Percentiles rank a stretch among this genome's conserved stretches.
These are phyloP conservation scores for Sylvilagus floridanus DNA, from an alignment of 2,797 vertebrate genomes.

Conservation along the genomic window DNA sequence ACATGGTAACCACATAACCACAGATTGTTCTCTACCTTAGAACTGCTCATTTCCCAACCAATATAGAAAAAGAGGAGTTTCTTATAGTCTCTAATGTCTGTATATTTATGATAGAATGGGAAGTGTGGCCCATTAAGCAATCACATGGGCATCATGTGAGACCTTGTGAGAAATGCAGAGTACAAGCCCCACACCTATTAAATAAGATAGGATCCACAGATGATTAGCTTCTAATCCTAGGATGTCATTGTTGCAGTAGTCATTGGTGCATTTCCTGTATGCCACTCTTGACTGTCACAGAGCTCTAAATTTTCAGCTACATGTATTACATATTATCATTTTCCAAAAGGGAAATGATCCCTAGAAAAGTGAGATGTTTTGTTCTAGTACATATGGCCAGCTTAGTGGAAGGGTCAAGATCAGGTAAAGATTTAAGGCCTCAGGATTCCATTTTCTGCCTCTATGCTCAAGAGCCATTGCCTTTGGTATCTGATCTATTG, in stretches of 20 bases:
- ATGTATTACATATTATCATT: conserved; percentile 48
- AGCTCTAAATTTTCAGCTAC: neutral
- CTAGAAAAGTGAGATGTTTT: conserved; percentile 4
- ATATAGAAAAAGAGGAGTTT: neutral
- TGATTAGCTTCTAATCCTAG: neutral
- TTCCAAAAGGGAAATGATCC: conserved; percentile 5
- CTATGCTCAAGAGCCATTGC: neutral
- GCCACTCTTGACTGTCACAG: neutral
- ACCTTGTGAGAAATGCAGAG: conserved; percentile 19
- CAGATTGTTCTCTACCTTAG: conserved; percentile 22
- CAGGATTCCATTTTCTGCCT: neutral
- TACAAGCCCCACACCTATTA: neutral
- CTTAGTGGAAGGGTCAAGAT: neutral
- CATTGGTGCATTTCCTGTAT: neutral
- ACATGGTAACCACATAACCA: neutral
- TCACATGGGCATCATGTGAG: neutral
- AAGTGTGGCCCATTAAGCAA: conserved; percentile 1
- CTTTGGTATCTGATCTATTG: neutral
- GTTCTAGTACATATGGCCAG: neutral
- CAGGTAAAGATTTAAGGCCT: neutral
- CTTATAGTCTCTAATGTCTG: conserved; percentile 3
- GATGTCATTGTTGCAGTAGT: neutral
- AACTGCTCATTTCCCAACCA: conserved; percentile 13
- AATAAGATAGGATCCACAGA: neutral
- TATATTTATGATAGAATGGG: conserved; percentile 2